phyloP scores from a whole-genome alignment of 1,140 invertebrate species.

The Ceratina japonica region DNA sequence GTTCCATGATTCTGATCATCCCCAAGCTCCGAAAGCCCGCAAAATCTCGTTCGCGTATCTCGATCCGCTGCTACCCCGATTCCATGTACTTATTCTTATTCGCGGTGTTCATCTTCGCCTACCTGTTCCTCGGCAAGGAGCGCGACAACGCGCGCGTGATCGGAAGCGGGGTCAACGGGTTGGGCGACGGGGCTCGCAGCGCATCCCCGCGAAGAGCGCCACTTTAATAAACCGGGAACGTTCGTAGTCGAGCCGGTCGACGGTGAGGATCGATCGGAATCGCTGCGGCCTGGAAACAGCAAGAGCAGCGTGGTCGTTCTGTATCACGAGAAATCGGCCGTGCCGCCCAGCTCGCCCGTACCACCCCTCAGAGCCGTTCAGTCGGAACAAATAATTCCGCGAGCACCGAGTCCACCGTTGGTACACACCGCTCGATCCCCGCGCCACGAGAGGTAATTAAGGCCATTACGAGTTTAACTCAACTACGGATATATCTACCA shows the following conservation, averaged over 20 bases:
- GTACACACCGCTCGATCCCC: neutral
- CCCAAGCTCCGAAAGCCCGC: conserved; percentile 20
- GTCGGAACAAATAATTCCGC: conserved; percentile 59
- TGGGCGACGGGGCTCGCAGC: neutral
- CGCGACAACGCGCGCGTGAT: neutral
- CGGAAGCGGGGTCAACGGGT: conserved; percentile 3
- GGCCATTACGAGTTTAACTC: too few species aligned
- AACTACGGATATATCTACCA: too few species aligned
- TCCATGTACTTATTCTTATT: conserved; percentile 43
- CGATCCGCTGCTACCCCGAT: conserved; percentile 7
- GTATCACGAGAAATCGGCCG: conserved; percentile 59
- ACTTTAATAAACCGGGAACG: conserved; percentile 30
- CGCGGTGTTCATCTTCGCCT: conserved; percentile 38
- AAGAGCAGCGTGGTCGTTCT: conserved; percentile 70
- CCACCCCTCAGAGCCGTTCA: conserved; percentile 52
- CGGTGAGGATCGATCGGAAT: conserved; percentile 40
- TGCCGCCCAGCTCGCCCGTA: conserved; percentile 42
- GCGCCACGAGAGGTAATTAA: conserved; percentile 38
- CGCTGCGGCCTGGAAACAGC: conserved; percentile 60
- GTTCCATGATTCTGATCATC: conserved; percentile 23
- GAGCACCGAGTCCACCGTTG: neutral
- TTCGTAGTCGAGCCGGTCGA: conserved; percentile 44
- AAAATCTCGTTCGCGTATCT: conserved; percentile 2
- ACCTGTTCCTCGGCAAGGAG: conserved; percentile 26
- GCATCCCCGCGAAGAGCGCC: neutral